These are phyloP conservation scores for Salarias fasciatus DNA, from an alignment of 2,797 vertebrate species.

Conservation along the genomic window DNA sequence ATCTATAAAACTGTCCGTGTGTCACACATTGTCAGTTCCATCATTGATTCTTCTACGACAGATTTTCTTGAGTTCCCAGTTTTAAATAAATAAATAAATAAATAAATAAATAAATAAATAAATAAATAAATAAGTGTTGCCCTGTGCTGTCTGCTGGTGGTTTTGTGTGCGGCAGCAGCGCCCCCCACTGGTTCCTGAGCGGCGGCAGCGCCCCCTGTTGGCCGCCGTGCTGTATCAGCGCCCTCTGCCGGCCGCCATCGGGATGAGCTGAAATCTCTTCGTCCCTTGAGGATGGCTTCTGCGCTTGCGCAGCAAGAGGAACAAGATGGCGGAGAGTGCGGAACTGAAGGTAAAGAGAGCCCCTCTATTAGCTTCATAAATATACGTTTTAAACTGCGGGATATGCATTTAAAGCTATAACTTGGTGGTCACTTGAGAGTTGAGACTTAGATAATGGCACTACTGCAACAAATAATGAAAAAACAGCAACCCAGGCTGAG, in stretches of 20 bases:
- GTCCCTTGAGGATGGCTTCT: conserved; percentile 65
- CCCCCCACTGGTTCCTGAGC: too few relatives aligned
- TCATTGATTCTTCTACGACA: too few relatives aligned
- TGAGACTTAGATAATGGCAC: neutral
- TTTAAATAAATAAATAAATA: too few relatives aligned
- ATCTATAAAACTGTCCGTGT: too few relatives aligned
- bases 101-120: too few relatives aligned
- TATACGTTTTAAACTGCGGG: conserved; percentile 39
- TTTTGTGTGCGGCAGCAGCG: too few relatives aligned
- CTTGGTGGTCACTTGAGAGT: conserved; percentile 15
- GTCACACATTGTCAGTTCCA: too few relatives aligned
- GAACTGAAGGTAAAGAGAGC: conserved; percentile 99
- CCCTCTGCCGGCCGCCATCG: conserved; percentile 24
- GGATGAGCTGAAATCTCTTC: conserved; percentile 8
- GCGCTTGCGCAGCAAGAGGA: conserved; percentile 83
- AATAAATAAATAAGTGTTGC: too few relatives aligned
- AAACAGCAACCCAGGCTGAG: conserved; percentile 21
- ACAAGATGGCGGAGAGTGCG: conserved; percentile 99
- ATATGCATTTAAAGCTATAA: conserved; percentile 31
- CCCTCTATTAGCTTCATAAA: conserved; percentile 80
- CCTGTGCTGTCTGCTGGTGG: too few relatives aligned
- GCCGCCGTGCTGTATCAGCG: neutral
- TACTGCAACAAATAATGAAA: conserved; percentile 14
- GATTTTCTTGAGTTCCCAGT: neutral
- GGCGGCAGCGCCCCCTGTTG: too few relatives aligned